Evolutionary conservation across 1,140 invertebrate species (phyloP).

Genomic region (Macrotrachela quadricornifera): DNA sequence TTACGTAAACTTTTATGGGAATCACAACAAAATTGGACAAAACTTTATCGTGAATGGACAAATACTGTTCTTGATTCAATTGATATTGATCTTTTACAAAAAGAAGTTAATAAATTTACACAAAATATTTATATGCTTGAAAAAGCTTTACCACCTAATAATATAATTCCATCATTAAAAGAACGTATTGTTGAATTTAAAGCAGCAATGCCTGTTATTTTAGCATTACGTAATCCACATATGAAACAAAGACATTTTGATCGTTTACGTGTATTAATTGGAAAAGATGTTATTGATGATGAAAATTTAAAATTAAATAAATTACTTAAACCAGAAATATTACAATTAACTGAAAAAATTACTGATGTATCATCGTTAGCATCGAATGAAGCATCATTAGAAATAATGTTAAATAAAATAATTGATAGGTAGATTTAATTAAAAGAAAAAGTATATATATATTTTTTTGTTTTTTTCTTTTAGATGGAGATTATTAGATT

Average conservation of each 20-base stretch:
- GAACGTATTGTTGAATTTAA: constrained; percentile 52
- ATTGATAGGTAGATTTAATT: constrained; percentile 15
- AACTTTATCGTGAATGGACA: constrained; percentile 22
- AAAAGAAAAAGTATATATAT: too few relatives aligned
- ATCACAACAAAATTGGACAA: constrained; percentile 23
- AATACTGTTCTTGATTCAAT: constrained; percentile 24
- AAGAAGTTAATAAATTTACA: constrained; percentile 26
- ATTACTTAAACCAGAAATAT: constrained; percentile 30
- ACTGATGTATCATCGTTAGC: constrained; percentile 59
- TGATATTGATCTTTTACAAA: constrained; percentile 24
- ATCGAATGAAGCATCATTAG: constrained; percentile 56
- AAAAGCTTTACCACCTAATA: constrained; percentile 43
- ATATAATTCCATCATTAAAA: constrained; percentile 49
- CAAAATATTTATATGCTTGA: constrained; percentile 29
- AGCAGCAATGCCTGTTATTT: constrained; percentile 37
- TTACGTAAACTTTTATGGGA: constrained; percentile 26
- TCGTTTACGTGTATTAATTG: constrained; percentile 22
- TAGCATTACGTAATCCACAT: constrained; percentile 24
- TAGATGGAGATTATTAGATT: constrained; percentile 25
- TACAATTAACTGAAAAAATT: constrained; percentile 45
- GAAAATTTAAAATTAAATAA: constrained; percentile 20
- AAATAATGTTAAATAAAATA: constrained; percentile 51
- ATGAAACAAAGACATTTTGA: constrained; percentile 24
- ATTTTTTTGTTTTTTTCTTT: too few relatives aligned
- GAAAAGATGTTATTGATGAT: constrained; percentile 20